These are phyloP conservation scores for Sigmodon hispidus DNA, from an alignment of 2,113 vertebrate species.

Conservation along the genomic window DNA sequence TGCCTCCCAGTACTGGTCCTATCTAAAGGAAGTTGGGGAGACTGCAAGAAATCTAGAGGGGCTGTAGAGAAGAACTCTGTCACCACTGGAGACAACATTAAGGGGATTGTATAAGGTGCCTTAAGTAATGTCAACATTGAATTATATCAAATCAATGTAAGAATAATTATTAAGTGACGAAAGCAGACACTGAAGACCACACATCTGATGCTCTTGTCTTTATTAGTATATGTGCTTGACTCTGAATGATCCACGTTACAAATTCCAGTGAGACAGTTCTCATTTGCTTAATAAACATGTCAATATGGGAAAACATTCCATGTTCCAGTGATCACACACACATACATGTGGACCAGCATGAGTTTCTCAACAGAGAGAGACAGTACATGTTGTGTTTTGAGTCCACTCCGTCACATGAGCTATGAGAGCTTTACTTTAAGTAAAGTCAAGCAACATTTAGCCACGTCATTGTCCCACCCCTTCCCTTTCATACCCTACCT, in stretches of 20 bases:
- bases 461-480: neutral
- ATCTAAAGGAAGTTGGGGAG: neutral
- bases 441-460: neutral
- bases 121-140: neutral
- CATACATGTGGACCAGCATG: neutral
- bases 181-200: slow-evolving; percentile 62
- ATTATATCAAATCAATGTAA: neutral
- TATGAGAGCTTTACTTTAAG: neutral
- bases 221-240: slow-evolving; percentile 63
- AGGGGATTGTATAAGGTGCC: neutral
- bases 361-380: slow-evolving; percentile 19
- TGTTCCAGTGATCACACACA: neutral
- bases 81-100: neutral
- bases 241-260: slow-evolving; percentile 65
- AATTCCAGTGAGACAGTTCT: slow-evolving; percentile 54
- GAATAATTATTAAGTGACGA: slow-evolving; percentile 18
- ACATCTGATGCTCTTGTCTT: slow-evolving; percentile 64
- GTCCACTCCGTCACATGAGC: neutral
- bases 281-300: slow-evolving; percentile 52
- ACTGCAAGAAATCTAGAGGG: neutral
- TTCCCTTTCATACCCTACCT: neutral
- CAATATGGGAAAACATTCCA: slow-evolving; percentile 31
- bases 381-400: slow-evolving; percentile 16
- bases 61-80: too few species aligned
- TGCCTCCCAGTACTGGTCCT: neutral